A percentile compares a stretch with the other conserved stretches of the same genome.
These are phyloP conservation scores for Eleginops maclovinus DNA, from an alignment of 2,113 vertebrate species.

Conservation along the genomic window DNA sequence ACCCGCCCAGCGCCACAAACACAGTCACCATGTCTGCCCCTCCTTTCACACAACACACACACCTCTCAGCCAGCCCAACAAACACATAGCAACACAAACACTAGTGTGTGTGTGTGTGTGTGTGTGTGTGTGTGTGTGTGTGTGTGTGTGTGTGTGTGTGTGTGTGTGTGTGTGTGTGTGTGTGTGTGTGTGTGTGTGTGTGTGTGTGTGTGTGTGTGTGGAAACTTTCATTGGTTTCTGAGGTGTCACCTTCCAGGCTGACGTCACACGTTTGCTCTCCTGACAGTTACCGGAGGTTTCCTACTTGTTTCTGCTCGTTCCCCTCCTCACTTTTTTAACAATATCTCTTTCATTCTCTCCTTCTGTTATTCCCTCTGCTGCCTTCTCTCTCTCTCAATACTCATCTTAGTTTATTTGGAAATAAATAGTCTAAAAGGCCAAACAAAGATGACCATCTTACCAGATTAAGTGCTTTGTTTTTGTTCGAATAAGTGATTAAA, in stretches of 20 bases:
- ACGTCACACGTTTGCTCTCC: constrained; percentile 31
- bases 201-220: constrained; percentile 65
- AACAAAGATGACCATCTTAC: not conserved
- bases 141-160: constrained; percentile 49
- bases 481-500: not conserved
- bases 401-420: constrained; percentile 6
- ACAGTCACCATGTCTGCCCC: constrained; percentile 51
- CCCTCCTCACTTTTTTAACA: constrained; percentile 17
- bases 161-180: constrained; percentile 23
- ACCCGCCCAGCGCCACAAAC: constrained; percentile 67
- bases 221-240: constrained; percentile 74
- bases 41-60: constrained; percentile 49
- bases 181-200: constrained; percentile 43
- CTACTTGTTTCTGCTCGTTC: constrained; percentile 46
- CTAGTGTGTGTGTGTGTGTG: constrained; percentile 15
- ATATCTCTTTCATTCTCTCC: constrained; percentile 41
- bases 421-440: not conserved
- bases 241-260: constrained; percentile 73
- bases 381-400: not conserved
- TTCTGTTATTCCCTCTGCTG: constrained; percentile 24
- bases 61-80: constrained; percentile 47
- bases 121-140: constrained; percentile 44
- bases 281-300: constrained; percentile 77
- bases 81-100: constrained; percentile 62
- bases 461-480: not conserved